These are phyloP conservation scores for Petrocephalus schoutedeni DNA, from an alignment of 2,797 vertebrate genomes.

Conservation along the genomic window DNA sequence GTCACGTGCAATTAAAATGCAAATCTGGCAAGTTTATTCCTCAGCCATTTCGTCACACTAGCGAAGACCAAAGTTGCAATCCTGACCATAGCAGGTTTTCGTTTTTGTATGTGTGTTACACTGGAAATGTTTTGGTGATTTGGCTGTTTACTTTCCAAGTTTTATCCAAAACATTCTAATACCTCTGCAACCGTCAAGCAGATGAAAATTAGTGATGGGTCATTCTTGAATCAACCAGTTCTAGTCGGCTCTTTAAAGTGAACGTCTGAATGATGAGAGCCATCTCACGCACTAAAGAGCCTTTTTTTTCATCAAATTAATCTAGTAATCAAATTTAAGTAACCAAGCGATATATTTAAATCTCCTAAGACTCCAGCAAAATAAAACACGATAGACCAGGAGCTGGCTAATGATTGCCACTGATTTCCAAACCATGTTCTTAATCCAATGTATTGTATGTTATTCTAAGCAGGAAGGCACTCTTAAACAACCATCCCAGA, in stretches of 20 bases:
- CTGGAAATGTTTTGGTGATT: not conserved
- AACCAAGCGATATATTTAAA: not conserved
- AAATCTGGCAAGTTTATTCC: not conserved
- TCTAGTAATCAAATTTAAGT: not conserved
- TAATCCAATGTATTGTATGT: not conserved
- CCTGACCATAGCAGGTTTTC: not conserved
- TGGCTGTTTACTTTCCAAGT: not conserved
- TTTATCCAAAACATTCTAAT: not conserved
- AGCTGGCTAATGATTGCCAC: not conserved
- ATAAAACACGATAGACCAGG: not conserved
- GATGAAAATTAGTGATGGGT: not conserved
- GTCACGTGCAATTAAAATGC: not conserved
- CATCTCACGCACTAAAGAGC: not conserved
- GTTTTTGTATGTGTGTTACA: not conserved
- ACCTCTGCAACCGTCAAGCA: not conserved
- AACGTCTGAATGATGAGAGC: not conserved
- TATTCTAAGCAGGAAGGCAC: not conserved
- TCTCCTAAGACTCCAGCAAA: not conserved
- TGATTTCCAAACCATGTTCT: not conserved
- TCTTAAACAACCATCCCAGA: not conserved
- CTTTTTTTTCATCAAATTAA: not conserved
- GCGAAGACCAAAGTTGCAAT: not conserved
- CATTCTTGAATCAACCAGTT: not conserved
- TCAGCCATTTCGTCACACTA: not conserved
- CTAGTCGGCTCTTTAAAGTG: not conserved